These are phyloP conservation scores for western clawed frog (Xenopus tropicalis) DNA, from an alignment of 2,113 vertebrate genomes.

Conservation along the genomic window UCB_Xtro_10.0 CM004450.2:127453001-127453500, in stretches of 20 bases:
- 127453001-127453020: background rate
- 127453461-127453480: too few species aligned
- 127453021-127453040: background rate
- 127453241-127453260: conserved; percentile 19
- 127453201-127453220: conserved; percentile 16
- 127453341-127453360: background rate
- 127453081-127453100: conserved; percentile 11
- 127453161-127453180: conserved; percentile 11
- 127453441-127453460: too few species aligned
- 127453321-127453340: background rate
- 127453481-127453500: too few species aligned
- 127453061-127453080: conserved; percentile 15
- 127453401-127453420: too few species aligned
- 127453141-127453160: conserved; percentile 17
- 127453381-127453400: too few species aligned
- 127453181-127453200: background rate
- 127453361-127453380: background rate
- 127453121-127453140: background rate
- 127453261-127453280: conserved; percentile 37
- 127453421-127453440: too few species aligned
- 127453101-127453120: conserved; percentile 5
- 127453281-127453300: conserved; percentile 10
- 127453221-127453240: background rate
- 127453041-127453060: conserved; percentile 14
- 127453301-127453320: conserved; percentile 17